Base-by-base conservation (phyloP, 2,113 vertebrate species). In the Equus quagga region DNA sequence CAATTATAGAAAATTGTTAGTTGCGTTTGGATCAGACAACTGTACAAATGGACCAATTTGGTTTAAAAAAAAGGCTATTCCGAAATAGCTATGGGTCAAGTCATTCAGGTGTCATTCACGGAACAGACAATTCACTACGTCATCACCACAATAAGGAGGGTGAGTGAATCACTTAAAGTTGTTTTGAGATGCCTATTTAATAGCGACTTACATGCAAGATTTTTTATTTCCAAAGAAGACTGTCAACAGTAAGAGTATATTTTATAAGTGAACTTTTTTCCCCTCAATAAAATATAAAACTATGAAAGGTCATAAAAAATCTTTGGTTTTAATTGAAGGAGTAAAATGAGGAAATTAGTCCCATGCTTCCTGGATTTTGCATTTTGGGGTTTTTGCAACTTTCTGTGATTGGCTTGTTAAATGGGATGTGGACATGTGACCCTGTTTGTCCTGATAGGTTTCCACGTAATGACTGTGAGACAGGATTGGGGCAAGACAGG, bases 1-100 rank as follows among this genome's bases (percentile, higher is more conserved):
- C 98, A 99, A 98, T 99, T 98, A 98, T 41, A 98, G 97, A 98
- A 99, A 99, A 98, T 98, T 98, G 97, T 98, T 98, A 97, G 97
- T 97, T 98, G 97, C 95, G 97, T 98, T 99, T 98, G 98, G 98
- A 98, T 98, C 97, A 98, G 87, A 98, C 97, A 94, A 62, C 96
- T 98, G 97, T 98, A 98, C 98, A 98, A 98, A 98, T 97, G 97
- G 96, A 95, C 94, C 96, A 96, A 97, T 98, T 98, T 95, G 94
- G 54, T 95, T 75, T 58, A 67, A 89, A 94, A 88, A 95, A 97
- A 97, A 95, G 96, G 92, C 91, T 94, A 91, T 94, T 93, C 91
- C 91, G 96, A 98, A 98, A 98, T 85, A 91, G 56, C 91, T 96
- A 91, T 96, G 96, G 98, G 97, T 90, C 94, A 91, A 97, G 89